Evolutionary conservation across 2,797 vertebrate genomes (phyloP), one percentile per base, ranked within the genome.

Genomic region (Gymnothorax javanicus): DNA sequence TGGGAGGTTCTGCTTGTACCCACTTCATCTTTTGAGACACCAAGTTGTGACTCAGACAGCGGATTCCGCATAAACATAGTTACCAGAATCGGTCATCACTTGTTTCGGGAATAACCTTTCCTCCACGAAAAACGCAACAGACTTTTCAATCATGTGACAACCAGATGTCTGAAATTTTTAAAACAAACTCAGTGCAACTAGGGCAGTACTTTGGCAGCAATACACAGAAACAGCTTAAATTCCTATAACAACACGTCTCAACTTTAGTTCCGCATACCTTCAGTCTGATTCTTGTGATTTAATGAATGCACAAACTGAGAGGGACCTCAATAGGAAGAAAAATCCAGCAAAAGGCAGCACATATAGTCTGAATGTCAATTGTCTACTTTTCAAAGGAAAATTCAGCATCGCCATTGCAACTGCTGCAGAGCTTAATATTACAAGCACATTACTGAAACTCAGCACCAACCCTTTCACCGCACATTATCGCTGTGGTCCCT

Each of bases 61-160:
- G 6, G 3, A 58, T n/a, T 57, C 11, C 25, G 59, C 58, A 83
- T 8, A 82, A 58, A 27, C 54, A n/a, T 75, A 17, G 43, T 77
- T 77, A 52, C 52, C 52, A 83, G 23, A 57, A 57, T 25, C 23
- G 27, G 81, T 58, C 81, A 57, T 83, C 20, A 83, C 81, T 59
- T 83, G 81, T 82, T 82, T 56, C 56, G 23, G 81, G 81, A 82
- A 82, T 57, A 58, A 27, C 81, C 81, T 56, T 59, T 82, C 56
- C 25, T 13, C 20, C 81, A 4, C 50, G 73, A 75, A 27, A 75
- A 75, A 75, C 43, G 50, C 15, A 75, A 75, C 33, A 75, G 9
- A 77, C 52, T 50, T 77, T 17, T 56, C 77, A 54, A 17, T 33
- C 20, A 12, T 67, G 23, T 77, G 43, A 77, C 13, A 77, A 52